Base-by-base conservation (phyloP, 2,113 vertebrate species). In the Misgurnus mizolepis region DNA sequence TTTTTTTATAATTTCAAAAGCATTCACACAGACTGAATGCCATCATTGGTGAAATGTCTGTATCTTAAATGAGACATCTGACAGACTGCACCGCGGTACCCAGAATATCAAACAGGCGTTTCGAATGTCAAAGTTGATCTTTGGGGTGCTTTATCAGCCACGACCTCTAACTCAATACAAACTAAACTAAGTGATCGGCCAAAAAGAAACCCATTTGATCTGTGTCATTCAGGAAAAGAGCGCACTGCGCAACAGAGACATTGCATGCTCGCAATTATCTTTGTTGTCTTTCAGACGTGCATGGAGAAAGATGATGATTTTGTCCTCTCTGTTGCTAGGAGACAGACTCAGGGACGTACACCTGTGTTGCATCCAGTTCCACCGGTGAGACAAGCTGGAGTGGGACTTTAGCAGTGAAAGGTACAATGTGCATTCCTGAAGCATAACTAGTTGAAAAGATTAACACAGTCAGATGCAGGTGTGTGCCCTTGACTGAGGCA, bases 301-400 rank as follows among this genome's bases (percentile, higher is more conserved):
- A 14, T 5, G 14, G 17, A 80, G 80, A 85, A 67, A 71, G 65
- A 76, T 34, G 70, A 70, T 83, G 64, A 80, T 76, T 79, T 83
- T 73, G 56, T 49, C 76, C 66, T 81, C 50, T 86, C 47, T 80
- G 79, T 90, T 79, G 7, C 89, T 89, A 98, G 97, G 94, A 95
- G 85, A 83, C 82, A 0, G 95, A 99, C 86, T 92, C 94, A 0
- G 97, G 97, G 72, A 88, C 90, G 85, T 99, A 98, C 14, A 94
- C 93, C 68, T 99, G 97, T 0, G 87, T 96, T 14, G 95, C 93
- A 67, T 93, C 91, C 86, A 96, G 93, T 78, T 76, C 89, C 3
- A 90, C 41, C 0, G 96, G 97, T 0, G 94, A 98, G 90, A 93
- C 93, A 0, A 93, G 84, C 41, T 98, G 96, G 96, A 94, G 91